Evolutionary conservation across 2,888 invertebrate genomes (phyloP).

Genomic region (Parapristionchus giblindavisi): DNA sequence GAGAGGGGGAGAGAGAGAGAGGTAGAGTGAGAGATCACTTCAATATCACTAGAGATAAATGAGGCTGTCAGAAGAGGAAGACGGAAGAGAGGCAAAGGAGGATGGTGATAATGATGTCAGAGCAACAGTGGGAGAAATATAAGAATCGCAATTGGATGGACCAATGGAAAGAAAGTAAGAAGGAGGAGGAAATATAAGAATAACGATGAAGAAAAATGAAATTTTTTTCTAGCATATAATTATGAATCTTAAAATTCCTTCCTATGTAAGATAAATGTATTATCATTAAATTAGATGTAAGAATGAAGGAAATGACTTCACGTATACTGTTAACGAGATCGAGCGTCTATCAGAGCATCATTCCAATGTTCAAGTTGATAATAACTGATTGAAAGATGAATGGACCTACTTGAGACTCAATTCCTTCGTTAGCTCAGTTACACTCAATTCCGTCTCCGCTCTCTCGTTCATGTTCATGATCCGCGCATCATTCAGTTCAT

Average conservation of each 20-base stretch:
- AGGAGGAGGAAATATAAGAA: too few relatives aligned
- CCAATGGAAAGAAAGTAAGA: not conserved
- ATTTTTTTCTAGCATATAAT: not conserved
- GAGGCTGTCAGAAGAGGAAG: not conserved
- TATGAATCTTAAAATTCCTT: not conserved
- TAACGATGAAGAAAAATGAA: too few relatives aligned
- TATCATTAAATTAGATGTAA: too few relatives aligned
- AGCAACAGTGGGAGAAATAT: not conserved
- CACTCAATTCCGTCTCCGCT: constrained; percentile 88
- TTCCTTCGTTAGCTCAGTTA: constrained; percentile 88
- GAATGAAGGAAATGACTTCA: not conserved
- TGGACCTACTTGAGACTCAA: constrained; percentile 82
- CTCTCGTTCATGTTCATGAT: constrained; percentile 90
- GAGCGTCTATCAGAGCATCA: not conserved
- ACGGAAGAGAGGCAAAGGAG: not conserved
- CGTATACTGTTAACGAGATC: too few relatives aligned
- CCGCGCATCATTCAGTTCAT: constrained; percentile 83
- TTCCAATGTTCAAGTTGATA: not conserved
- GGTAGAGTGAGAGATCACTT: not conserved
- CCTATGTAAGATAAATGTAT: not conserved
- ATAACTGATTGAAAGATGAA: not conserved
- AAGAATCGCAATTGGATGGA: not conserved
- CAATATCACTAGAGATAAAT: not conserved
- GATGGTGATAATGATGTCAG: constrained; percentile 15
- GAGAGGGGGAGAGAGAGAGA: constrained; percentile 16